These are phyloP conservation scores for Fopius arisanus DNA, from an alignment of 1,140 invertebrate species.

Conservation along the genomic window DNA sequence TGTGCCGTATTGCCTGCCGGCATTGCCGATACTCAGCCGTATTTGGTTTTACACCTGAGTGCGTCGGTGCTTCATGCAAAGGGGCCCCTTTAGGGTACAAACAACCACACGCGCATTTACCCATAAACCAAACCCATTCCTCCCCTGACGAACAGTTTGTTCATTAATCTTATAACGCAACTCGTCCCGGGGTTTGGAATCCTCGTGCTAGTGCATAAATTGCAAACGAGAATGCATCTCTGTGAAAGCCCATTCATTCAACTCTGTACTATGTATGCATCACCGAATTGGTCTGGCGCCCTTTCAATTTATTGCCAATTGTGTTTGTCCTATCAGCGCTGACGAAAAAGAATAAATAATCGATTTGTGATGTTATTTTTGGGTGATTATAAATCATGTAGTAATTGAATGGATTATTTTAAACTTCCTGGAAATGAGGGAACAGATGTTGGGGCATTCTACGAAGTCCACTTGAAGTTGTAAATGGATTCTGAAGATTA, in stretches of 20 bases:
- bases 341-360: neutral
- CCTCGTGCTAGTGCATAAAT: conserved; percentile 29
- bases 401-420: neutral
- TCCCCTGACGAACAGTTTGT: conserved; percentile 31
- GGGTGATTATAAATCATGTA: neutral
- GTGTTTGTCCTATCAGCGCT: neutral
- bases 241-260: neutral
- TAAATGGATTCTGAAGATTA: no score
- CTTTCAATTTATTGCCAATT: conserved; percentile 19
- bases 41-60: conserved; percentile 43
- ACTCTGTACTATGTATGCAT: conserved; percentile 9
- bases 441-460: no score
- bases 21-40: conserved; percentile 37
- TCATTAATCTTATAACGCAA: conserved; percentile 43
- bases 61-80: conserved; percentile 9
- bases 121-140: conserved; percentile 11
- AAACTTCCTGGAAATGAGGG: neutral
- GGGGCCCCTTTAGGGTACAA: neutral
- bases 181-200: conserved; percentile 1
- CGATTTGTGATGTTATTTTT: neutral
- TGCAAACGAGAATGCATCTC: conserved; percentile 27
- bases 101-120: neutral
- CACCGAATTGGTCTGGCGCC: conserved; percentile 19
- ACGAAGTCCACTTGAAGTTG: no score
- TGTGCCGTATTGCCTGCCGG: neutral